A percentile compares a stretch with the other conserved stretches of the same genome.
Evolutionary conservation across 53 echinoderm and acorn worm genomes (phyloP).

Genomic region (Crossaster papposus): DNA sequence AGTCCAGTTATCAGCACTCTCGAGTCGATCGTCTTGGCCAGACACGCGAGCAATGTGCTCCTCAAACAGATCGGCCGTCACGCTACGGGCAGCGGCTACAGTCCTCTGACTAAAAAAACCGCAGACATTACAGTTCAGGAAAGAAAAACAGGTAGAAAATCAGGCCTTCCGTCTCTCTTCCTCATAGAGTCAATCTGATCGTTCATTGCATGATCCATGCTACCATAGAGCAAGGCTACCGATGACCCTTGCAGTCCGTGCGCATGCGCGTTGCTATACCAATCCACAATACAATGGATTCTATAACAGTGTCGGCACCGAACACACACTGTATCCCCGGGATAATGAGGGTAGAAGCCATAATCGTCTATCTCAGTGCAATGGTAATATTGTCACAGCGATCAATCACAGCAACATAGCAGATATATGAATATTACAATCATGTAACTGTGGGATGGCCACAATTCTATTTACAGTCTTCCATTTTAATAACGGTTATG

Average conservation of each 20-base stretch:
- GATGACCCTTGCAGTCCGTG: constrained; percentile 46
- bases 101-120: constrained; percentile 36
- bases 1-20: background rate
- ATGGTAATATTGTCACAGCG: constrained; percentile 44
- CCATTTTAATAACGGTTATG: constrained; percentile 27
- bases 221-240: no score
- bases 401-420: constrained; percentile 41
- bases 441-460: background rate
- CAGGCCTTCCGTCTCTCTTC: constrained; percentile 19
- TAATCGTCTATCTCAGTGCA: constrained; percentile 33
- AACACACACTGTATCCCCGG: background rate
- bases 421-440: constrained; percentile 33
- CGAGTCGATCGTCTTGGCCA: background rate
- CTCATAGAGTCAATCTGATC: constrained; percentile 13
- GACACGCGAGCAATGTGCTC: background rate
- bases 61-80: constrained; percentile 41
- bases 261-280: constrained; percentile 59
- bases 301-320: constrained; percentile 26
- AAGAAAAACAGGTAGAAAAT: constrained; percentile 34
- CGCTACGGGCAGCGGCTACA: background rate
- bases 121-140: constrained; percentile 24
- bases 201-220: constrained; percentile 39
- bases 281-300: constrained; percentile 33
- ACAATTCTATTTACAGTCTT: background rate
- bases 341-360: constrained; percentile 35